These are phyloP conservation scores for Argyresthia goedartella DNA, from an alignment of 2,888 invertebrate genomes.

Conservation along the genomic window DNA sequence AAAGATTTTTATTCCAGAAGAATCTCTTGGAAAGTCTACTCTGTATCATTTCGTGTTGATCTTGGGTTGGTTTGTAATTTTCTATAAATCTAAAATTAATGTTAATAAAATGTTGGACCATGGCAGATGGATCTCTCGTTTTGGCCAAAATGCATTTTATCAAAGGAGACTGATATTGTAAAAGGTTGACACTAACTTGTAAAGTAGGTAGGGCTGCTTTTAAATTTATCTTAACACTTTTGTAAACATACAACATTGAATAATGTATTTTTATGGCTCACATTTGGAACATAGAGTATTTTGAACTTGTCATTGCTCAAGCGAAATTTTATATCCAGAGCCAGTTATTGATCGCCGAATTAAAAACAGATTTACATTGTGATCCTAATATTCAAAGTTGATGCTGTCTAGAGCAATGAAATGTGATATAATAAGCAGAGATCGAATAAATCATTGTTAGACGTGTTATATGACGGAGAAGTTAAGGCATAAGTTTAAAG, in stretches of 20 bases:
- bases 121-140: slow-evolving; percentile 56
- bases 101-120: slow-evolving; percentile 26
- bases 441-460: slow-evolving; percentile 21
- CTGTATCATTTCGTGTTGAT: neutral
- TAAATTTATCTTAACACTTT: slow-evolving; percentile 54
- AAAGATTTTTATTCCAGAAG: no score
- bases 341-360: slow-evolving; percentile 48
- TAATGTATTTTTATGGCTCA: slow-evolving; percentile 64
- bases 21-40: neutral
- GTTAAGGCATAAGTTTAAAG: no score
- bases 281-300: slow-evolving; percentile 58
- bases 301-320: slow-evolving; percentile 62
- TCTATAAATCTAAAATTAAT: neutral
- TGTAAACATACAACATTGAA: slow-evolving; percentile 49
- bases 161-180: slow-evolving; percentile 67
- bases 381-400: slow-evolving; percentile 50
- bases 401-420: slow-evolving; percentile 34
- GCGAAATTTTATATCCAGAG: slow-evolving; percentile 51
- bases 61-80: neutral
- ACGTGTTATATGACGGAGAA: neutral
- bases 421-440: slow-evolving; percentile 20
- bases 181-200: slow-evolving; percentile 51
- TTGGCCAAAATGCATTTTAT: slow-evolving; percentile 66
- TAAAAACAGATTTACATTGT: slow-evolving; percentile 43
- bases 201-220: slow-evolving; percentile 62